phyloP scores from a whole-genome alignment of 92 coral and sea anemone genomes.

The Siderastrea radians region DNA sequence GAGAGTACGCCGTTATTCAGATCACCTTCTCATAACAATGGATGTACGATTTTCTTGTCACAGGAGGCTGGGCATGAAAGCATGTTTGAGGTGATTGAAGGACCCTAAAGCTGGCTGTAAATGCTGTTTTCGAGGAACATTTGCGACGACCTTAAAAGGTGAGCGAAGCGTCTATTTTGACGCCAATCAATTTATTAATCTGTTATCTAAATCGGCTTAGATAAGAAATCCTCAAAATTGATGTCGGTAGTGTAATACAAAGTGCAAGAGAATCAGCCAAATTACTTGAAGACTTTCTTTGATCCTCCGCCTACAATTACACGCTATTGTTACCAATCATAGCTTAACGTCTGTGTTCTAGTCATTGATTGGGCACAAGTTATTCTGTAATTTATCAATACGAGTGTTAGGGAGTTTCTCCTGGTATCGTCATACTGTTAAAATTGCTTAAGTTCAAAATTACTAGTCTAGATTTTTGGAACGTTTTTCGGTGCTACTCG shows the following conservation, averaged over 20 bases:
- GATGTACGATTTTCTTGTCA: neutral
- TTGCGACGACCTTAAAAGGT: neutral
- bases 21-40: neutral
- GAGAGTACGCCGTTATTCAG: neutral
- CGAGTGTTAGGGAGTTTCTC: neutral
- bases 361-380: neutral
- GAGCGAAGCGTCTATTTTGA: neutral
- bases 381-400: neutral
- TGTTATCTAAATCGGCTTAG: neutral
- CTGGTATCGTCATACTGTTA: neutral
- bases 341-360: slow-evolving; percentile 15
- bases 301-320: neutral
- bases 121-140: neutral
- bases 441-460: neutral
- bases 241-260: neutral
- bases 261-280: neutral
- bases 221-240: neutral
- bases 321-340: neutral
- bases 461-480: neutral
- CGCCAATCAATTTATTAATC: neutral
- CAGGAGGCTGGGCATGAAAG: neutral
- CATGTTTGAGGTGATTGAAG: neutral
- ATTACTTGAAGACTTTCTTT: neutral
- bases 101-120: neutral
- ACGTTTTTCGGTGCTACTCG: neutral